Base-by-base conservation (phyloP, 2,797 vertebrate species). In the Poeciliopsis presidionis region DNA sequence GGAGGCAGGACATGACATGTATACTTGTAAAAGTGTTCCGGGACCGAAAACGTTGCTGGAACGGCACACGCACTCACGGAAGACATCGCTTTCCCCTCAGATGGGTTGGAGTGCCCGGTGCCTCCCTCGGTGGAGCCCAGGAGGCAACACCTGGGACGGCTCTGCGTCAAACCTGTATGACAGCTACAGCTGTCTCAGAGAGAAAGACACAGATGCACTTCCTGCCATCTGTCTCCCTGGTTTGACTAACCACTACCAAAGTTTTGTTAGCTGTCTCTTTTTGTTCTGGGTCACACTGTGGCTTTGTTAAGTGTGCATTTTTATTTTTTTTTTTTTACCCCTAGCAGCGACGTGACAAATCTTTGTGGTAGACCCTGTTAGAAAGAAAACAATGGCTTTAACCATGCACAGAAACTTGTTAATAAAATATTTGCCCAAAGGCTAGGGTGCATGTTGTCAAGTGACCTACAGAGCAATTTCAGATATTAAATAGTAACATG, bases 61-160 rank as follows among this genome's bases (percentile, higher is more conserved):
- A 81, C 45, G 57, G 73, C 74, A 73, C 0, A 80, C 69, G 20
- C 3, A 41, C 74, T 47, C 41, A 81, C 65, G 77, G 77, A 43
- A 87, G 78, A 80, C 25, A 69, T 28, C 28, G 74, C 28, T 76
- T 87, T 71, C 43, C 69, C n/a, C 67, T 55, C 73, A 84, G 83
- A 87, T 77, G 80, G 63, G 16, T 75, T 25, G 53, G n/a, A 57
- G 22, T 76, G 33, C 77, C 77, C 76, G 25, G 30, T 79, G 75
- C 65, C 70, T 74, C 77, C 74, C 36, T 73, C 20, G 22, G 77
- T 43, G 55, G 77, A 83, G 79, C 84, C 90, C 83, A 76, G 84
- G 88, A 90, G 88, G 91, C 86, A 92, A 93, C 92, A 93, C 93
- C 92, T 93, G 91, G 87, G 86, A 86, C 74, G 75, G 39, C 55